Evolutionary conservation across 2,797 vertebrate species (phyloP), one percentile per base, ranked within the genome.

Genomic region (Phylloscopus collybita): DNA sequence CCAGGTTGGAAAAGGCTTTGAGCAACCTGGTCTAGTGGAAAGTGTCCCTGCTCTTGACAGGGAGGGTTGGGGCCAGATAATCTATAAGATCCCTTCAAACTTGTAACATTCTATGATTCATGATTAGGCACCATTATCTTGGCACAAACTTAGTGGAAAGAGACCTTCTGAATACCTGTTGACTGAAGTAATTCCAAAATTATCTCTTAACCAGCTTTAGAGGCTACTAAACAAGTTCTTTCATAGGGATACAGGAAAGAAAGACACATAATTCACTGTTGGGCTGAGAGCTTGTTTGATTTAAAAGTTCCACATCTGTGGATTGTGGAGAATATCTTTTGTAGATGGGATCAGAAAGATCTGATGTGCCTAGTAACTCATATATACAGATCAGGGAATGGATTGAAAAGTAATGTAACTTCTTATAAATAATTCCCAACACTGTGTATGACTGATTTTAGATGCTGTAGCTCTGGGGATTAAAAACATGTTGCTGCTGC

Each of bases 351-450:
- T 59, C 6, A 83, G 76, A 92, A 66, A 44, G 15, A 54, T 11
- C 11, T 42, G 9, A 70, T 22, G 9, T 56, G 6, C 30, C 65
- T 80, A 9, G 70, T 91, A 57, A 67, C 27, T 50, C 5, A 49
- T 5, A n/a, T 0, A 1, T 73, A 44, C 11, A 51, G 7, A 17
- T 49, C 67, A 54, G 10, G 17, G 10, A 50, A 3, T 5, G 3
- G 1, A 1, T 25, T 80, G 20, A 36, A 88, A 87, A 90, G 44
- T 23, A 79, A 15, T 69, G 5, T 34, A 69, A 75, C 3, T 61
- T 84, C 45, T 17, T 40, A 10, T 40, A 59, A 88, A 50, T 40
- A 59, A 80, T 70, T 65, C 8, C 34, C 27, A 70, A 17, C 2
- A 50, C 30, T 34, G 15, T 53, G 22, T 60, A 29, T 60, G 38